A percentile compares a stretch with the other conserved stretches of the same genome.
Conservation (phyloP, 2,888 invertebrate genomes). For the Hipparchia sbordonii region DNA sequence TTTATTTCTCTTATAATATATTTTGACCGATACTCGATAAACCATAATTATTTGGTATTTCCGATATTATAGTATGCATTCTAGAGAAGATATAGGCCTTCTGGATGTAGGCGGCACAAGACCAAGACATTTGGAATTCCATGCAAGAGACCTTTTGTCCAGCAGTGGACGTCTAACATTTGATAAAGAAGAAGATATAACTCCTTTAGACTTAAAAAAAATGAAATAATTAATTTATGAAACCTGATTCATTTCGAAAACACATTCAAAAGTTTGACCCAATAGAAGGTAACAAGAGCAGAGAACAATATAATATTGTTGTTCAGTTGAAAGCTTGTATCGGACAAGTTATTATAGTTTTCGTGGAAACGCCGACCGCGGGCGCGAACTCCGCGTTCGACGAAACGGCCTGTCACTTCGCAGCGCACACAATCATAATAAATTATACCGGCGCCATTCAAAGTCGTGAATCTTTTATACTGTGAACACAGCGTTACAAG, state of each 20-base stretch:
- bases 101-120: too few species aligned
- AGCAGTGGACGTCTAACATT: too few species aligned
- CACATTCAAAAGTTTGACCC: not conserved
- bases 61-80: too few species aligned
- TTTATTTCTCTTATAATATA: not conserved
- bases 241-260: not conserved
- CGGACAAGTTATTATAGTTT: slow-evolving; percentile 13
- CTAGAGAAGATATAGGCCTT: too few species aligned
- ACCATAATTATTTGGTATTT: too few species aligned
- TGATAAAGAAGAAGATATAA: too few species aligned
- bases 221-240: too few species aligned
- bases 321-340: not conserved
- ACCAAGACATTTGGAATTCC: too few species aligned
- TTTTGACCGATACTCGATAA: too few species aligned
- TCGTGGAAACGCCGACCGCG: not conserved
- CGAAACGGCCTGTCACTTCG: not conserved
- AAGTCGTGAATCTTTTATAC: not conserved
- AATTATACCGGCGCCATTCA: not conserved
- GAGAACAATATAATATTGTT: slow-evolving; percentile 2
- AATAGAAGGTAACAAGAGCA: slow-evolving; percentile 1
- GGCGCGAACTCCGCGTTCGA: not conserved
- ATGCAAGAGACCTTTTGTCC: too few species aligned
- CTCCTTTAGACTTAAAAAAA: too few species aligned
- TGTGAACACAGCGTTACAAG: not conserved
- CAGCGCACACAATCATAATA: not conserved